These are phyloP conservation scores for Ophthalmolycus amberensis DNA, from an alignment of 2,113 vertebrate species.

Conservation along the genomic window DNA sequence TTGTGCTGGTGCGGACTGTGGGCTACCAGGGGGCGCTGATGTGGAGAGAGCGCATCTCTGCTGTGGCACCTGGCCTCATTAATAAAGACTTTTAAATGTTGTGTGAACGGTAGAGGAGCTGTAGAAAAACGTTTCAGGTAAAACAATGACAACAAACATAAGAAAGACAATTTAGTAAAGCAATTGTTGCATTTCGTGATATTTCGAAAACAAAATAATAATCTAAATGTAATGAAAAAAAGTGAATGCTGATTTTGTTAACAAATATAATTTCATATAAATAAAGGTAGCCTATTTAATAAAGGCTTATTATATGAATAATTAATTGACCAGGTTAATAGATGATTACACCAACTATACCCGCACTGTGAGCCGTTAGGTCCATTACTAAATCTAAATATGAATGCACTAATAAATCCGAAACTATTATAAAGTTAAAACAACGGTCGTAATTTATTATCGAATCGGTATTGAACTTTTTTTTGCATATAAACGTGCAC, in stretches of 20 bases:
- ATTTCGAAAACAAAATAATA: neutral
- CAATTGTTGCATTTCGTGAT: neutral
- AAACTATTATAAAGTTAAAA: neutral
- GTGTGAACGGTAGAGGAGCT: neutral
- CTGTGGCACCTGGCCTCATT: neutral
- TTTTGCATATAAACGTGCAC: neutral
- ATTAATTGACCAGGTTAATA: neutral
- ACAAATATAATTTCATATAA: neutral
- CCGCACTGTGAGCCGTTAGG: neutral
- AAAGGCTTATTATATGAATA: neutral
- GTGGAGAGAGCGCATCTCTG: neutral
- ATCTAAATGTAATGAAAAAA: neutral
- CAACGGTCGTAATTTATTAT: neutral
- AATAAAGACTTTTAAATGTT: neutral
- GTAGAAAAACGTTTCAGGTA: neutral
- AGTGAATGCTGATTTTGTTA: neutral
- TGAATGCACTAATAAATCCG: neutral
- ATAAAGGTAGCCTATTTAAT: neutral
- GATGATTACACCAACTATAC: neutral
- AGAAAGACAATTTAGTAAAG: neutral
- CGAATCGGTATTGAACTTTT: neutral
- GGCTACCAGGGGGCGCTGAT: constrained; percentile 18
- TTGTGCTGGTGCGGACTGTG: neutral
- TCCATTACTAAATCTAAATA: neutral
- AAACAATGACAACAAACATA: neutral